Evolutionary conservation across 2,113 vertebrate genomes (phyloP).

Genomic region (Syngnathus typhle): DNA sequence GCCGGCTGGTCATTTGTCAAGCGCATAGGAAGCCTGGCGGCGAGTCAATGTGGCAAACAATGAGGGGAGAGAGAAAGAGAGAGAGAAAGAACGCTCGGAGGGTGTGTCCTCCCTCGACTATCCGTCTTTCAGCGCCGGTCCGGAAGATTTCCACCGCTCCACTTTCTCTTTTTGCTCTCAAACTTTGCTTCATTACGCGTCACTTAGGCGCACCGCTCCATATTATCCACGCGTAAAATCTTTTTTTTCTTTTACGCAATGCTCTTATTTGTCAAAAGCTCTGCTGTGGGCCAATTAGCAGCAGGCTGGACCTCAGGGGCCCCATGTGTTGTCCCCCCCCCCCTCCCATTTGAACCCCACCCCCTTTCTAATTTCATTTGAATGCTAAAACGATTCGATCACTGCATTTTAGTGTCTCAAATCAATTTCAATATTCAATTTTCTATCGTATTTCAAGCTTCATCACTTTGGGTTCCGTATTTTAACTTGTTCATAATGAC

Average conservation of each 20-base stretch:
- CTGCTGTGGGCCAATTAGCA: background rate
- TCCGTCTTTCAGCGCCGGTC: constrained; percentile 51
- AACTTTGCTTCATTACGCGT: background rate
- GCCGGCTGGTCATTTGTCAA: constrained; percentile 38
- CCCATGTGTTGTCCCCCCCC: background rate
- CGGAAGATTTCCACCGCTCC: constrained; percentile 41
- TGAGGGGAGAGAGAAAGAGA: constrained; percentile 32
- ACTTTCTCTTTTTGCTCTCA: background rate
- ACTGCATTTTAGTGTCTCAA: background rate
- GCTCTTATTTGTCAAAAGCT: background rate
- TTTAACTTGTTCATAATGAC: no score
- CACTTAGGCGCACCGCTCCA: background rate
- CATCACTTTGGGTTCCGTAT: no score
- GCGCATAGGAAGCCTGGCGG: constrained; percentile 45
- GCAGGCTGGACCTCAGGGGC: background rate
- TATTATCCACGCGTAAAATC: background rate
- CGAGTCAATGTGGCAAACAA: constrained; percentile 54
- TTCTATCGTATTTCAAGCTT: no score
- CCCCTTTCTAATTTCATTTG: background rate
- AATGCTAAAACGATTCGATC: background rate
- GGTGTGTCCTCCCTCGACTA: constrained; percentile 71
- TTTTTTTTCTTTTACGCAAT: background rate
- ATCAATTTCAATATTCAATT: no score
- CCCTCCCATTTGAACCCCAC: no score
- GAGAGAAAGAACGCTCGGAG: constrained; percentile 41